Evolutionary conservation across 2,797 vertebrate genomes (phyloP), one percentile per base, ranked within the genome.

Genomic region (Spatula versicolor): DNA sequence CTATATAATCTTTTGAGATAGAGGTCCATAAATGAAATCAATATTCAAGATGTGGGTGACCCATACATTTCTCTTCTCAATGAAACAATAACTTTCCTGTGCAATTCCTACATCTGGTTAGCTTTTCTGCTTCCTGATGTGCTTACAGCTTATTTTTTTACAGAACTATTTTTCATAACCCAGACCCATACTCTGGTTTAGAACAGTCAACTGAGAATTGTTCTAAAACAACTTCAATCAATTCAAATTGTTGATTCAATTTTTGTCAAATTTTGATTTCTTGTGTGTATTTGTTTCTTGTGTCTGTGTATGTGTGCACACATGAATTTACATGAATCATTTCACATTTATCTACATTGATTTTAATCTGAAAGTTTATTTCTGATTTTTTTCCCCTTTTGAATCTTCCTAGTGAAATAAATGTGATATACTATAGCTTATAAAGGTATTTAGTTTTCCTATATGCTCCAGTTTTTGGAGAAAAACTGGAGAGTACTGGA

Each of bases 291-390:
- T 43, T 72, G 3, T 68, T 18, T 80, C 6, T 3, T 58, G 5
- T 54, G 35, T 66, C 4, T 74, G 22, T 76, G 3, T 74, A 52
- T 52, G 48, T 35, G 5, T 13, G 3, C 21, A 73, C 2, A 9
- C 6, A 15, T 50, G 43, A 86, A 62, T 0, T 1, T 45, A 25
- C 0, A 1, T 11, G 1, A 41, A 55, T 55, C 7, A n/a, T n/a
- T 31, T 67, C 4, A 58, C 0, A 9, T 82, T 55, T 67, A 21
- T 48, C n/a, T 72, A 12, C 11, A 20, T 5, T 17, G 7, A 79
- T 28, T 81, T 90, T 73, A 68, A 58, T 54, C 18, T 45, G 20
- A 66, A 76, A 54, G 54, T 72, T 72, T 25, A 48, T 82, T 92
- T 82, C 20, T 3, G 2, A 18, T 2, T 28, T 45, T 87, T 79